A percentile compares a stretch with the other conserved stretches of the same genome.
These are phyloP conservation scores for Parnassius glacialis DNA, from an alignment of 2,888 invertebrate species.

Conservation along the genomic window DNA sequence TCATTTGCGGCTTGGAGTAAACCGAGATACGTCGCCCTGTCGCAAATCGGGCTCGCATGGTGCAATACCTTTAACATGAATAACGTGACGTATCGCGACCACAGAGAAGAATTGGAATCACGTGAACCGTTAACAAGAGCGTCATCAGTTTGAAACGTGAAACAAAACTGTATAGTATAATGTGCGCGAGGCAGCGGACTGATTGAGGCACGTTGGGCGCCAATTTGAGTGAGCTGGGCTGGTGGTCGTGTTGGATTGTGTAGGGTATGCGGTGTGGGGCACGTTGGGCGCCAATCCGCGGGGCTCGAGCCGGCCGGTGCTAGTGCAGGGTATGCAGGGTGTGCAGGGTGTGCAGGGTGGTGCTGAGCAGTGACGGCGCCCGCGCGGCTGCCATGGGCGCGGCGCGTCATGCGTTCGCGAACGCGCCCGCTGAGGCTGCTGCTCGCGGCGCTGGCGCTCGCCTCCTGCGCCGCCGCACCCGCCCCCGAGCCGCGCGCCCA, in stretches of 20 bases:
- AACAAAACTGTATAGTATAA: not conserved
- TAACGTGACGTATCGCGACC: conserved; percentile 25
- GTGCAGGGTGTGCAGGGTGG: conserved; percentile 46
- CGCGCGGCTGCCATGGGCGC: conserved; percentile 78
- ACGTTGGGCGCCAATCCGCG: not conserved
- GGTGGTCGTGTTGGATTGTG: conserved; percentile 45
- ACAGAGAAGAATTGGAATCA: conserved; percentile 16
- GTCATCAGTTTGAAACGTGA: not conserved
- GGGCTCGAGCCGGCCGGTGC: conserved; percentile 29
- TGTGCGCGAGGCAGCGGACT: conserved; percentile 24
- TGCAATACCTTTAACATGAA: conserved; percentile 45
- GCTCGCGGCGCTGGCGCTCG: conserved; percentile 77
- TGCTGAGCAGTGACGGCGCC: conserved; percentile 76
- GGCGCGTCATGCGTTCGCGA: conserved; percentile 77
- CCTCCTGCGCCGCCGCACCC: conserved; percentile 75
- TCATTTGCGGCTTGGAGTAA: conserved; percentile 54
- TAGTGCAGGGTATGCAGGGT: conserved; percentile 50
- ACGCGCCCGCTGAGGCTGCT: conserved; percentile 78
- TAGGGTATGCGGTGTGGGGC: conserved; percentile 44
- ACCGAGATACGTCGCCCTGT: conserved; percentile 41
- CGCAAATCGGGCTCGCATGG: conserved; percentile 39
- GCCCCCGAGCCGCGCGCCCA: conserved; percentile 83
- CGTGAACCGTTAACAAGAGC: not conserved
- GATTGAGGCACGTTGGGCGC: not conserved
- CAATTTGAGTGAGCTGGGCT: not conserved